Conservation (phyloP, 2,888 invertebrate species). For the Magallana nippona region DNA sequence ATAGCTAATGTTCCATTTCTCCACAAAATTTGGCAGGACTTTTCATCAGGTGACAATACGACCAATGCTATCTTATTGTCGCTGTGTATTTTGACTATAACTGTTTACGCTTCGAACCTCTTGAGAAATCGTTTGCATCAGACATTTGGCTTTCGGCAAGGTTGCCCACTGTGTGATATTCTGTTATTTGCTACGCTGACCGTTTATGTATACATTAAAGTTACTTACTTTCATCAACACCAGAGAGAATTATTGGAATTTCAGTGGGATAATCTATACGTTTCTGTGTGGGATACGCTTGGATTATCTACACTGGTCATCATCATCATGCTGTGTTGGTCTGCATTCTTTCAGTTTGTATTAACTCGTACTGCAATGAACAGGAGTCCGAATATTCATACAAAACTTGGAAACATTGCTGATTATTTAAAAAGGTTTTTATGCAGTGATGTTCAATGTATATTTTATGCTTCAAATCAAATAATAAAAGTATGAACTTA, state of each 20-base stretch:
- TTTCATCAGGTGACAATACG: not conserved
- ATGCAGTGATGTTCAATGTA: constrained; percentile 4
- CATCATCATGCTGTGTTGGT: not conserved
- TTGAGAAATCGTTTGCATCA: not conserved
- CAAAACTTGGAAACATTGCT: not conserved
- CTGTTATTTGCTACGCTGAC: constrained; percentile 4
- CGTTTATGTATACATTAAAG: not conserved
- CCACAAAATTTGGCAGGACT: not conserved
- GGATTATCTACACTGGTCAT: not conserved
- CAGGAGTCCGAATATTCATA: not conserved
- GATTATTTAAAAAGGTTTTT: not conserved
- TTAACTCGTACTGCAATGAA: not conserved
- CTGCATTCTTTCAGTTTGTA: not conserved
- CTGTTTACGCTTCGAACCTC: not conserved
- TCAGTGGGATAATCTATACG: not conserved
- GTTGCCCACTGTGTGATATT: not conserved
- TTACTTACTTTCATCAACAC: not conserved
- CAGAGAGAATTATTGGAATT: not conserved
- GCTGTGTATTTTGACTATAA: not conserved
- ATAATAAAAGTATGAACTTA: constrained; percentile 23
- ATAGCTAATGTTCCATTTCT: not conserved
- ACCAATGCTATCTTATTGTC: not conserved
- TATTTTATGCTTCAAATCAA: not conserved
- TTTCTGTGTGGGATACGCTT: constrained; percentile 8
- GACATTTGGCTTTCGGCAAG: not conserved